Percentiles rank a stretch among this genome's conserved stretches.
Evolutionary conservation across 2,113 vertebrate species (phyloP).

Genomic region (Cyprinodon brontotheroides): DNA sequence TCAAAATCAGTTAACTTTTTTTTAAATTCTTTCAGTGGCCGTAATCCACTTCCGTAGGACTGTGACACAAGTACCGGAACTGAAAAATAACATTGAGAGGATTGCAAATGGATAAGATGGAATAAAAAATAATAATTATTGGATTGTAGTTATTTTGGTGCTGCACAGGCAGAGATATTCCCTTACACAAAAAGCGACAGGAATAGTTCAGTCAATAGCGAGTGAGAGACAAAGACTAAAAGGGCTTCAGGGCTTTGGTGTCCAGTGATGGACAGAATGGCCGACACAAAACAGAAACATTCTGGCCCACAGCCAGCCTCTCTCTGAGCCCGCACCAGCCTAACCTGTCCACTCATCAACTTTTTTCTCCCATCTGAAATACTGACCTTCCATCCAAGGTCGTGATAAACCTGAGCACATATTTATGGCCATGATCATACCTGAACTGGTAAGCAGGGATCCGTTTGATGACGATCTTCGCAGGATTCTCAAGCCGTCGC

Average conservation of each 20-base stretch:
- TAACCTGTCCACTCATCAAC: constrained; percentile 58
- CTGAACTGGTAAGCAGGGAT: constrained; percentile 78
- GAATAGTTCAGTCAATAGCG: constrained; percentile 26
- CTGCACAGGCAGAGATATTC: constrained; percentile 18
- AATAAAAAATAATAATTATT: background rate
- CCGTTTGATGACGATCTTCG: constrained; percentile 78
- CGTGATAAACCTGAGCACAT: background rate
- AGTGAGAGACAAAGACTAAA: constrained; percentile 48
- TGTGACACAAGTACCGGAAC: background rate
- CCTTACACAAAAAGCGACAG: constrained; percentile 49
- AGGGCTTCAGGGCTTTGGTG: constrained; percentile 36
- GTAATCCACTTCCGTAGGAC: no score
- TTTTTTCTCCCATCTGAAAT: constrained; percentile 12
- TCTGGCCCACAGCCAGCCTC: constrained; percentile 39
- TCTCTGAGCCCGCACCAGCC: constrained; percentile 37
- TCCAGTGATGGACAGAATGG: constrained; percentile 49
- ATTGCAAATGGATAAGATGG: no score
- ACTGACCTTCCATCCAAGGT: background rate
- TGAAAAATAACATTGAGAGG: no score
- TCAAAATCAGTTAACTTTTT: no score
- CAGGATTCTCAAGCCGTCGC: constrained; percentile 76
- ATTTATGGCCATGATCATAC: constrained; percentile 56
- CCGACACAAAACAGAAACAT: constrained; percentile 57
- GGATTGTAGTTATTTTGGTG: background rate
- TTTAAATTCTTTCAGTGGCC: no score